These are phyloP conservation scores for Actenoides hombroni DNA, from an alignment of 2,113 vertebrate species.

Conservation along the genomic window DNA sequence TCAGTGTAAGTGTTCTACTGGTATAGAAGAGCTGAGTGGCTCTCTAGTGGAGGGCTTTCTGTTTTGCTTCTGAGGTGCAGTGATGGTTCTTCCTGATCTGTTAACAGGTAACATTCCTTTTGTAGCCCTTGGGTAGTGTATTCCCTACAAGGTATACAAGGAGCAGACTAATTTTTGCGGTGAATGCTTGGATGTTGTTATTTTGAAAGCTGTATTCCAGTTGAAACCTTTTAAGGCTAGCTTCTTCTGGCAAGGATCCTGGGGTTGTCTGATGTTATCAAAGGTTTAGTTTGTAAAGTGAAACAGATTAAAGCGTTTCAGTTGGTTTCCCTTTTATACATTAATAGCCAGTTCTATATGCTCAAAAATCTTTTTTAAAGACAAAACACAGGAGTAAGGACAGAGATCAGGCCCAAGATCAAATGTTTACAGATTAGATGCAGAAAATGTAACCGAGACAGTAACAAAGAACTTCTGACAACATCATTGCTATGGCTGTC, in stretches of 20 bases:
- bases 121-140: background rate
- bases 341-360: background rate
- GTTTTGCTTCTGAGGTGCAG: background rate
- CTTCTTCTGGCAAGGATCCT: background rate
- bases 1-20: background rate
- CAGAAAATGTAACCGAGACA: background rate
- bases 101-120: background rate
- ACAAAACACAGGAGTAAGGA: background rate
- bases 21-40: background rate
- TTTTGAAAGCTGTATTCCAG: background rate
- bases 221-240: background rate
- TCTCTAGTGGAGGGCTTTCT: background rate
- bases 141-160: background rate
- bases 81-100: background rate
- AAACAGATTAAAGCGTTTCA: background rate
- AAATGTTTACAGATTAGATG: background rate
- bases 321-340: background rate
- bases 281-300: background rate
- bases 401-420: background rate
- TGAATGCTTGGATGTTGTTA: background rate
- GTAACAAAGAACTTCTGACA: background rate
- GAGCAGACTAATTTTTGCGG: background rate
- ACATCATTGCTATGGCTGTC: background rate
- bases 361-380: background rate
- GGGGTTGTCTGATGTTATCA: background rate